Conservation (phyloP, 2,797 vertebrate species). For the Tapirus indicus region DNA sequence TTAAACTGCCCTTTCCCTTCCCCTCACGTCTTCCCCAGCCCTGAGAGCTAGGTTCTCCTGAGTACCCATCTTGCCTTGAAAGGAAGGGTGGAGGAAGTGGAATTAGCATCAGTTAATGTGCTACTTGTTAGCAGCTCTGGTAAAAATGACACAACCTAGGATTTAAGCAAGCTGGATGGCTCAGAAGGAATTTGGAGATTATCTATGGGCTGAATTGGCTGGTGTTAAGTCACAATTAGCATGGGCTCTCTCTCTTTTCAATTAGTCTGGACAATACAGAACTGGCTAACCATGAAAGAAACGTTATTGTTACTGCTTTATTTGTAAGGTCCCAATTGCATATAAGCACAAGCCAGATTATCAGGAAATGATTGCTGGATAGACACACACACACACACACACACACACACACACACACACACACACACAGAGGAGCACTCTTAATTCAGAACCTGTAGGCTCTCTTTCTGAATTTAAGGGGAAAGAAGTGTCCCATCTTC, state of each 20-base stretch:
- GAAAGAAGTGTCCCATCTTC: neutral
- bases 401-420: neutral
- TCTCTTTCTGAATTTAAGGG: conserved; percentile 4
- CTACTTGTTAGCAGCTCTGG: conserved; percentile 64
- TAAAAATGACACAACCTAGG: conserved; percentile 65
- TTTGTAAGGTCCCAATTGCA: neutral
- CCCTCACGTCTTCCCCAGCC: neutral
- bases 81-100: conserved; percentile 46
- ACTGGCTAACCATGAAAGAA: neutral
- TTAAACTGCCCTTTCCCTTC: neutral
- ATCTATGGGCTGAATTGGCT: conserved; percentile 49
- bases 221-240: conserved; percentile 68
- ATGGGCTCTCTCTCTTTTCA: neutral
- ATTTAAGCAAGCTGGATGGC: conserved; percentile 53
- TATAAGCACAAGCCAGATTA: neutral
- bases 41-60: neutral
- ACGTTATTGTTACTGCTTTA: neutral
- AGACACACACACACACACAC: too few species aligned
- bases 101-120: conserved; percentile 54
- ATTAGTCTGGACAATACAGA: conserved; percentile 61
- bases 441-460: neutral
- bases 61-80: neutral
- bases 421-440: fast-evolving
- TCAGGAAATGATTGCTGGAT: neutral
- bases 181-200: conserved; percentile 69